Conservation (phyloP, 2,797 vertebrate species). For the Rhodeus uyekii region DNA sequence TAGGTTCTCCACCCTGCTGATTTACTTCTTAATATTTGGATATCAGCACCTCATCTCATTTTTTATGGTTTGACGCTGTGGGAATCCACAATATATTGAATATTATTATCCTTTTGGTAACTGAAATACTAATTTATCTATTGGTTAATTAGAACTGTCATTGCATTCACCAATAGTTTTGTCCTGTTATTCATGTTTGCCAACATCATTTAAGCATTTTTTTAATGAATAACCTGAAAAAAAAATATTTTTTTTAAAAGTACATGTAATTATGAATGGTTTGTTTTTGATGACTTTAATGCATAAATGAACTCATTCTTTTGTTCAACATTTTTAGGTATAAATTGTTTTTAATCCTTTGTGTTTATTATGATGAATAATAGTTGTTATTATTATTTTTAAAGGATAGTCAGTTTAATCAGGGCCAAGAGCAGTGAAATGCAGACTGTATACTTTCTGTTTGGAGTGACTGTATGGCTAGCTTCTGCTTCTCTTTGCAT, state of each 20-base stretch:
- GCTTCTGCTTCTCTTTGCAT: constrained; percentile 54
- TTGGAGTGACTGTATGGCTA: constrained; percentile 50
- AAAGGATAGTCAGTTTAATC: background rate
- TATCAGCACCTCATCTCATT: constrained; percentile 40
- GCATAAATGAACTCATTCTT: background rate
- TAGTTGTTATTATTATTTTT: background rate
- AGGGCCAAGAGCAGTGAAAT: constrained; percentile 12
- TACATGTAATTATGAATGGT: too few relatives aligned
- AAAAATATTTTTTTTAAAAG: too few relatives aligned
- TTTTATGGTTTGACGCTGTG: constrained; percentile 10
- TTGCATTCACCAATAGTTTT: background rate
- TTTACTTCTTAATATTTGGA: constrained; percentile 41
- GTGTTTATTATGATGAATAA: background rate
- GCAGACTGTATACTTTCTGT: constrained; percentile 35
- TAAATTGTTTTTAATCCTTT: too few relatives aligned
- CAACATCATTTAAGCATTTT: background rate
- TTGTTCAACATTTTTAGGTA: background rate
- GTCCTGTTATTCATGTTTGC: background rate
- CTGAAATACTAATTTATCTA: too few relatives aligned
- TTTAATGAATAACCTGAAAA: background rate
- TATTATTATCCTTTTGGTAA: too few relatives aligned
- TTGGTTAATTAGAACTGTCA: background rate
- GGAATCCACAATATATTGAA: background rate
- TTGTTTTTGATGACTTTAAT: background rate
- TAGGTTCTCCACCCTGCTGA: constrained; percentile 33